phyloP scores from a whole-genome alignment of 1,140 invertebrate genomes.

The Neelides sp. region DNA sequence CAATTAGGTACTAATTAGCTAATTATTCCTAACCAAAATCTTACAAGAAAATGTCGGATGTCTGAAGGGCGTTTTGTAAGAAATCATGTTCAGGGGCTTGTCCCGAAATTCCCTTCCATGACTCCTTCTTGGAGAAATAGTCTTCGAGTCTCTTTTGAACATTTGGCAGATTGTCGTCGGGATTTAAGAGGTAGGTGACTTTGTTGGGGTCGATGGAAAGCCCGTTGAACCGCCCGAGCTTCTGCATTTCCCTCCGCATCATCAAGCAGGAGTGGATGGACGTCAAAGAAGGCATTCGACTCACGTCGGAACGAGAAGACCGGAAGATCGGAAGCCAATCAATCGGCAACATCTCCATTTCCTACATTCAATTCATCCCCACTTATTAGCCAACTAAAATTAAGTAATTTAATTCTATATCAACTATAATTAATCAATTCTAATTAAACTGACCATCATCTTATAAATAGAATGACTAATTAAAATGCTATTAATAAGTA shows the following conservation, averaged over 20 bases:
- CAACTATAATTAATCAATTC: not conserved
- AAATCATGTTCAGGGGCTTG: constrained; percentile 9
- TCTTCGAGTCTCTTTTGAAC: constrained; percentile 22
- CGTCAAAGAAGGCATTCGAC: constrained; percentile 24
- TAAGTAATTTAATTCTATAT: constrained; percentile 1
- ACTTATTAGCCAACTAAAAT: not conserved
- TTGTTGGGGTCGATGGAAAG: constrained; percentile 8
- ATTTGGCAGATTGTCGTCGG: constrained; percentile 20
- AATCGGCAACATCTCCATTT: constrained; percentile 26
- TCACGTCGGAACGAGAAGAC: constrained; percentile 22
- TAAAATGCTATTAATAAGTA: not conserved
- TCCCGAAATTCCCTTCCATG: constrained; percentile 21
- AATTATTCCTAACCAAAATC: not conserved
- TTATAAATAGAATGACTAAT: not conserved
- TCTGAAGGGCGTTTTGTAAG: constrained; percentile 18
- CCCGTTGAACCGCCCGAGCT: not conserved
- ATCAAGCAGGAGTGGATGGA: constrained; percentile 5
- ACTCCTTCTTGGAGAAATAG: constrained; percentile 13
- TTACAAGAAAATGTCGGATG: constrained; percentile 24
- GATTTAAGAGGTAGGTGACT: constrained; percentile 24
- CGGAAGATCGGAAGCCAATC: constrained; percentile 18
- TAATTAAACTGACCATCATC: not conserved
- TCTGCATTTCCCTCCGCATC: too few species aligned
- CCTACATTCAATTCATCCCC: constrained; percentile 8
- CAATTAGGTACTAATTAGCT: not conserved